These are phyloP conservation scores for Temnothorax curvispinosus DNA, from an alignment of 1,140 invertebrate species.

Conservation along the genomic window DNA sequence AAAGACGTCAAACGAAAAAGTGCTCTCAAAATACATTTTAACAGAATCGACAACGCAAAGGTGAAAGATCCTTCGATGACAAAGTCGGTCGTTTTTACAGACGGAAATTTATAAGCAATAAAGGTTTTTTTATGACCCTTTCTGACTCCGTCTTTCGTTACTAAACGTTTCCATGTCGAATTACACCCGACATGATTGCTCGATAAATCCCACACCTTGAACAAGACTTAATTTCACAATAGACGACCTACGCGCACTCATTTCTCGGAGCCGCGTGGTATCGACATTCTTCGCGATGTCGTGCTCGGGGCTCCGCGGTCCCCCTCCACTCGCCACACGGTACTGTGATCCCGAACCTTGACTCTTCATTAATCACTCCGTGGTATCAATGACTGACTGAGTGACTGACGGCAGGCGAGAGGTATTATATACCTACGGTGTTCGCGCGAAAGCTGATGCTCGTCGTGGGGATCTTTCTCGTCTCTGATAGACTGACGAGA, in stretches of 20 bases:
- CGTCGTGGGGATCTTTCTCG: constrained; percentile 64
- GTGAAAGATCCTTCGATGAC: not conserved
- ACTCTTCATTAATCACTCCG: constrained; percentile 85
- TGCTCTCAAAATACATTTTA: not conserved
- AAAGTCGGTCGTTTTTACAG: not conserved
- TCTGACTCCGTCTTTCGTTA: not conserved
- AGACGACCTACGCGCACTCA: constrained; percentile 61
- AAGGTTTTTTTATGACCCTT: not conserved
- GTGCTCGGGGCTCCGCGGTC: constrained; percentile 74
- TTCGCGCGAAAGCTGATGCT: constrained; percentile 78
- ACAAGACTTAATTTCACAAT: constrained; percentile 56
- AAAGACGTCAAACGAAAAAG: not conserved
- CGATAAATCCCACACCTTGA: constrained; percentile 48
- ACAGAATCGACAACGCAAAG: not conserved
- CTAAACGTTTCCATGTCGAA: constrained; percentile 46
- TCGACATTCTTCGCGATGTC: constrained; percentile 81
- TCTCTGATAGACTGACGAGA: constrained; percentile 49
- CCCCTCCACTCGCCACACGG: constrained; percentile 75
- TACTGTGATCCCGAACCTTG: constrained; percentile 84
- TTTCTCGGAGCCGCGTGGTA: constrained; percentile 71
- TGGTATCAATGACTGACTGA: constrained; percentile 85
- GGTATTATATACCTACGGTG: constrained; percentile 80
- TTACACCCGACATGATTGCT: constrained; percentile 44
- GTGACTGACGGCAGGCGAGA: constrained; percentile 84
- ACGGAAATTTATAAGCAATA: not conserved